phyloP scores from a whole-genome alignment of 2,888 invertebrate species.

The Acronicta leporina region DNA sequence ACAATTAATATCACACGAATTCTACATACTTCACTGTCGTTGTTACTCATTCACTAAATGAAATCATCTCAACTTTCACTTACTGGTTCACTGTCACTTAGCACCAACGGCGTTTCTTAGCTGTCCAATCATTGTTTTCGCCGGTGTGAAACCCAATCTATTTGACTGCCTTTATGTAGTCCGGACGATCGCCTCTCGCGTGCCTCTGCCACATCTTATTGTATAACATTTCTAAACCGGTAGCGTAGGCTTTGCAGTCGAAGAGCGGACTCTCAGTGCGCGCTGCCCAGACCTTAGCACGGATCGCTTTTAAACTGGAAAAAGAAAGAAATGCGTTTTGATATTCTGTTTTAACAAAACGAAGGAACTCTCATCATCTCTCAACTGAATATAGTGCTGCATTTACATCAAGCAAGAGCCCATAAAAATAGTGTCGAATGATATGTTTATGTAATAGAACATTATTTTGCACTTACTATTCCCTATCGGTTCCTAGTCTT shows the following conservation, averaged over 20 bases:
- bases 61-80: slow-evolving; percentile 30
- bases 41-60: slow-evolving; percentile 19
- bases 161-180: slow-evolving; percentile 92
- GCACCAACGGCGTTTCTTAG: slow-evolving; percentile 66
- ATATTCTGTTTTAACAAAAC: too few species aligned
- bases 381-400: too few species aligned
- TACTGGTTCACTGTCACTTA: slow-evolving; percentile 54
- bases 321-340: slow-evolving; percentile 13
- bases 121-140: slow-evolving; percentile 35
- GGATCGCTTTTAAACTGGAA: slow-evolving; percentile 94
- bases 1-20: slow-evolving; percentile 59
- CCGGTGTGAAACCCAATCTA: slow-evolving; percentile 60
- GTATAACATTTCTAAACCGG: slow-evolving; percentile 97
- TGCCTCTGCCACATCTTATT: slow-evolving; percentile 96
- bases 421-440: background rate
- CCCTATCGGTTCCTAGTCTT: slow-evolving; percentile 97
- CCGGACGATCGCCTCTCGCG: slow-evolving; percentile 93
- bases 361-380: too few species aligned
- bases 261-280: slow-evolving; percentile 97
- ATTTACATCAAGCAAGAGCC: too few species aligned
- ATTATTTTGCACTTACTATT: slow-evolving; percentile 95
- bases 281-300: slow-evolving; percentile 98
- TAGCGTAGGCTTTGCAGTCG: slow-evolving; percentile 97
- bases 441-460: background rate
- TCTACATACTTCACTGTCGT: slow-evolving; percentile 47